Base-by-base conservation (phyloP, 1,140 invertebrate species). In the Paracyclopina nana region DNA sequence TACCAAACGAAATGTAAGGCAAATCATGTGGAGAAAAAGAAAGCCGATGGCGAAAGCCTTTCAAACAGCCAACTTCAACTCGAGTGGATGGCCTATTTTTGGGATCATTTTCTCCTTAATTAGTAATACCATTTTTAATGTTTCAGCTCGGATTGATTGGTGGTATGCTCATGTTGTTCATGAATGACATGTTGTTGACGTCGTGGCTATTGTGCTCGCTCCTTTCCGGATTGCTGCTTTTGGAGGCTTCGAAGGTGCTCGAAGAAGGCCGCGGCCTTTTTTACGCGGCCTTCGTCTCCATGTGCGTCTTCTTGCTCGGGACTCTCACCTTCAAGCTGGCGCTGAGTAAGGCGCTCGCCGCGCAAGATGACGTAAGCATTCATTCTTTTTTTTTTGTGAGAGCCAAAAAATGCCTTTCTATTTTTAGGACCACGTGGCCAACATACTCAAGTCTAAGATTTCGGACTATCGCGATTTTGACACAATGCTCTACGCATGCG, bases 401-500 rank as follows among this genome's bases (percentile, higher is more conserved):
- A n/a, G n/a, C n/a, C n/a, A n/a, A n/a, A n/a, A n/a, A n/a, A n/a
- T n/a, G n/a, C n/a, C n/a, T n/a, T n/a, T n/a, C n/a, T n/a, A n/a
- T n/a, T n/a, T n/a, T n/a, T 57, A 82, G 67, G 68, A 69, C 24
- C 82, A 88, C 58, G 74, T 86, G 34, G 76, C 75, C 59, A 78
- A 83, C 55, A 72, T 88, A 34, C 63, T 87, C 0, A 69, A 64
- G 48, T 73, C 81, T 1, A 87, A 87, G 63, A 73, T 88, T 34
- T 73, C 71, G 0, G 63, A 71, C 56, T 84, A 75, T 60, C 73
- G 73, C 58, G 77, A 76, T 56, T 87, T 86, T 58, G 80, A 87
- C 59, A 85, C 82, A 0, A 63, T 80, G 58, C 64, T 88, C 9
- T 88, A 88, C 56, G 84, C 80, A 0, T 88, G 83, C 65, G 75